Conservation (phyloP, 1,140 invertebrate genomes). For the Harpegnathos saltator region DNA sequence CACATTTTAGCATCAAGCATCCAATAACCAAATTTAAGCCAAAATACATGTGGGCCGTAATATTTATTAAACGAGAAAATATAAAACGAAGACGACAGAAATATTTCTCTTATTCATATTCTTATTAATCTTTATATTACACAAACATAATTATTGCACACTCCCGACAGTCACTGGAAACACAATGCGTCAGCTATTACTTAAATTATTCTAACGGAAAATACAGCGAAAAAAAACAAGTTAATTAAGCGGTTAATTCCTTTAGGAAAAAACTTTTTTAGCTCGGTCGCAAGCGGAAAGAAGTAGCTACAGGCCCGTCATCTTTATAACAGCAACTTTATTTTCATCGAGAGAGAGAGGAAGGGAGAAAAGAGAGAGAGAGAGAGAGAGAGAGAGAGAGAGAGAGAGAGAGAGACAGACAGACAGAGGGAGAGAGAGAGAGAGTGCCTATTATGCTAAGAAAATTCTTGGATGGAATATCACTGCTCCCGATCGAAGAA, state of each 20-base stretch:
- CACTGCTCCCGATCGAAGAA: background rate
- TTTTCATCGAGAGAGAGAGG: conserved; percentile 26
- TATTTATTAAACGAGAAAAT: too few relatives aligned
- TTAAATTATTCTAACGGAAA: background rate
- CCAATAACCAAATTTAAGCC: too few relatives aligned
- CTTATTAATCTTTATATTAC: too few relatives aligned
- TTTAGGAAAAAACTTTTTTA: background rate
- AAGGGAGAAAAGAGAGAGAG: too few relatives aligned
- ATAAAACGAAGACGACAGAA: too few relatives aligned
- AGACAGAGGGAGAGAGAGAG: too few relatives aligned
- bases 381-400: too few relatives aligned
- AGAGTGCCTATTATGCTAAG: conserved; percentile 29
- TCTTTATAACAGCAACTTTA: conserved; percentile 21
- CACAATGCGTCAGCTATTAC: background rate
- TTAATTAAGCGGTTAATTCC: background rate
- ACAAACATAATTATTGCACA: background rate
- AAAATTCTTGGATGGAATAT: background rate
- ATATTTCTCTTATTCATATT: too few relatives aligned
- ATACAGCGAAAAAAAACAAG: background rate
- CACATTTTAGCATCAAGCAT: too few relatives aligned
- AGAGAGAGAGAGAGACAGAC: too few relatives aligned
- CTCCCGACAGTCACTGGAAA: background rate
- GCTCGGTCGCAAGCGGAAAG: background rate
- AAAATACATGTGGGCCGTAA: too few relatives aligned
- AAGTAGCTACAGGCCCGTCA: background rate